These are phyloP conservation scores for Pelmatolapia mariae DNA, from an alignment of 2,113 vertebrate species.

Conservation along the genomic window DNA sequence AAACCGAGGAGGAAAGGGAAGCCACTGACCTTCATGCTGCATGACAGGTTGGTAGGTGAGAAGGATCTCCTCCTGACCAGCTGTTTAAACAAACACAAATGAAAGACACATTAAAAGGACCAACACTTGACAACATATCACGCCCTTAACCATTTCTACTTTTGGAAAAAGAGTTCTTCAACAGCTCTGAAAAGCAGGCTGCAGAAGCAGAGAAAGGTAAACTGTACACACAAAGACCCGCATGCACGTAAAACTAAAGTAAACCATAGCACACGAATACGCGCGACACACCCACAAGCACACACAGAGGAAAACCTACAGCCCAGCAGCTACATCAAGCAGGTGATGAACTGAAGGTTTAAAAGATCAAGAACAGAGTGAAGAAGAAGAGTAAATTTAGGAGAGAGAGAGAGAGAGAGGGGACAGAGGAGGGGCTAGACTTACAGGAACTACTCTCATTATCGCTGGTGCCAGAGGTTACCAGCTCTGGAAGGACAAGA, in stretches of 20 bases:
- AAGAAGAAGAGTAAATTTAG: not conserved
- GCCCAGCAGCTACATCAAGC: not conserved
- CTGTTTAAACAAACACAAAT: conserved; percentile 65
- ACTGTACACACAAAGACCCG: not conserved
- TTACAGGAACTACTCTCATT: conserved; percentile 99
- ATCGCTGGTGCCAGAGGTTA: conserved; percentile 98
- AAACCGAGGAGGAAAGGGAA: not conserved
- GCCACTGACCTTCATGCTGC: conserved; percentile 91
- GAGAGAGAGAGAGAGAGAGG: not conserved
- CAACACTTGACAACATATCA: not conserved
- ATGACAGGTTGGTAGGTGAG: conserved; percentile 93
- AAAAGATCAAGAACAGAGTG: not conserved
- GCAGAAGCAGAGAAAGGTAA: not conserved
- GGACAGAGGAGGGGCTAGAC: conserved; percentile 66
- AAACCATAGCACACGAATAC: not conserved
- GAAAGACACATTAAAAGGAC: not conserved
- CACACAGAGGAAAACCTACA: not conserved
- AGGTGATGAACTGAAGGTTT: not conserved
- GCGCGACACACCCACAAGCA: not conserved
- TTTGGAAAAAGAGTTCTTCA: not conserved
- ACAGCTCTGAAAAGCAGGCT: conserved; percentile 20
- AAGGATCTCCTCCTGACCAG: conserved; percentile 89
- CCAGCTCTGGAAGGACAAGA: conserved; percentile 94
- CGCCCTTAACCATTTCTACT: not conserved
- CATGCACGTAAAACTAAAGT: not conserved